Evolutionary conservation across 2,797 vertebrate genomes (phyloP).

Genomic region (Dendrocincla tyrannina): DNA sequence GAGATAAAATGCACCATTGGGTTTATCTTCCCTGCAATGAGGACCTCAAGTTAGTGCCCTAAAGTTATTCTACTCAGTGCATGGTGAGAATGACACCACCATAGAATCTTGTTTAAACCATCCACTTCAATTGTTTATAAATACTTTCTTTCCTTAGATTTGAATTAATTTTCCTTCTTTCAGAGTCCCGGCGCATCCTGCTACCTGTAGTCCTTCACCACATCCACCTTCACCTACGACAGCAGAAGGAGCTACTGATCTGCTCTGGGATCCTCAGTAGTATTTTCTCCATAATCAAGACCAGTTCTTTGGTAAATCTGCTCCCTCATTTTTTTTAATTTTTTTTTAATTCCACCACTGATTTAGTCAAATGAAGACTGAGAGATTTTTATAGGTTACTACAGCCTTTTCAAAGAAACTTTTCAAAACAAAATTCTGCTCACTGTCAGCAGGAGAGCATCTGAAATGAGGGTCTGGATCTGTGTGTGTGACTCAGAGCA

Average conservation of each 20-base stretch:
- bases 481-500: slow-evolving; percentile 44
- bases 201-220: slow-evolving; percentile 97
- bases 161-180: slow-evolving; percentile 20
- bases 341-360: not conserved
- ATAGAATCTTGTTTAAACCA: not conserved
- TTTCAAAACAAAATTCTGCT: not conserved
- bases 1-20: not conserved
- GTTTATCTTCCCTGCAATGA: not conserved
- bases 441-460: slow-evolving; percentile 26
- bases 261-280: slow-evolving; percentile 97
- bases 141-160: not conserved
- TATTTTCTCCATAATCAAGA: slow-evolving; percentile 98
- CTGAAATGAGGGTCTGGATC: slow-evolving; percentile 29
- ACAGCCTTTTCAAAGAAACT: not conserved
- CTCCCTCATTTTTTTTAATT: not conserved
- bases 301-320: slow-evolving; percentile 89
- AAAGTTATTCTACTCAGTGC: not conserved
- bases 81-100: not conserved
- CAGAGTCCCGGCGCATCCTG: slow-evolving; percentile 96
- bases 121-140: not conserved
- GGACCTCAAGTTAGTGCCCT: not conserved
- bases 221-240: slow-evolving; percentile 96
- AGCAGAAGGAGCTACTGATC: slow-evolving; percentile 98
- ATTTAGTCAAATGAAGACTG: not conserved
- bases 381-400: not conserved